Evolutionary conservation across 2,113 vertebrate genomes (phyloP).

Genomic region (Salvelinus fontinalis): DNA sequence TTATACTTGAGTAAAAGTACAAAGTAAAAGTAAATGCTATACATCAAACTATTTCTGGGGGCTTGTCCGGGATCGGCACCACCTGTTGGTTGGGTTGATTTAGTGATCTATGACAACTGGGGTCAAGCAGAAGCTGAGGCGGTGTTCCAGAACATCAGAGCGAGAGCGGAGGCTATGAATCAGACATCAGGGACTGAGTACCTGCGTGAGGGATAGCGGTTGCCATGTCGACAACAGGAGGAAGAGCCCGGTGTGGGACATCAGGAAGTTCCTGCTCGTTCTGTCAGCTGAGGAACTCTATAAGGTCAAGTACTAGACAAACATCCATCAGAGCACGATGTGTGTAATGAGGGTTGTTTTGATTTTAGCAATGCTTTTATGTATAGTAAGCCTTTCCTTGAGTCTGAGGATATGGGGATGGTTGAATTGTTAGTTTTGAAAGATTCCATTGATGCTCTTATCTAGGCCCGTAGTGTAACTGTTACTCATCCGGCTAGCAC

Average conservation of each 20-base stretch:
- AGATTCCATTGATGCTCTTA: background rate
- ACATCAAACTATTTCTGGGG: no score
- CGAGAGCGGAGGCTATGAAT: no score
- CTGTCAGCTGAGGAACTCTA: background rate
- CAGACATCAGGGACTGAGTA: no score
- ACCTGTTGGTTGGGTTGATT: no score
- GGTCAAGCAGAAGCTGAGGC: no score
- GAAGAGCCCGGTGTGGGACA: constrained; percentile 2
- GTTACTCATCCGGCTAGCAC: no score
- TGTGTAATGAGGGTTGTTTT: background rate
- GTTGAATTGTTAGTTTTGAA: background rate
- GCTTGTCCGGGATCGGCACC: no score
- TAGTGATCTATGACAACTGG: no score
- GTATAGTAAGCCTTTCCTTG: background rate
- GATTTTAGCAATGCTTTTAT: background rate
- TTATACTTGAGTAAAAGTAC: no score
- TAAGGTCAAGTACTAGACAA: background rate
- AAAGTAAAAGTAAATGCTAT: no score
- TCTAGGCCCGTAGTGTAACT: background rate
- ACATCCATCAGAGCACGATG: background rate
- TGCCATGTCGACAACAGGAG: background rate
- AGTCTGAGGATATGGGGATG: constrained; percentile 9
- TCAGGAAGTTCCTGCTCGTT: background rate
- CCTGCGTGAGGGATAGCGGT: no score
- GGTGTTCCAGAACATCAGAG: no score